Percentiles rank a stretch among this genome's conserved stretches.
Conservation (phyloP, 1,140 invertebrate genomes). For the Pollicipes pollicipes region DNA sequence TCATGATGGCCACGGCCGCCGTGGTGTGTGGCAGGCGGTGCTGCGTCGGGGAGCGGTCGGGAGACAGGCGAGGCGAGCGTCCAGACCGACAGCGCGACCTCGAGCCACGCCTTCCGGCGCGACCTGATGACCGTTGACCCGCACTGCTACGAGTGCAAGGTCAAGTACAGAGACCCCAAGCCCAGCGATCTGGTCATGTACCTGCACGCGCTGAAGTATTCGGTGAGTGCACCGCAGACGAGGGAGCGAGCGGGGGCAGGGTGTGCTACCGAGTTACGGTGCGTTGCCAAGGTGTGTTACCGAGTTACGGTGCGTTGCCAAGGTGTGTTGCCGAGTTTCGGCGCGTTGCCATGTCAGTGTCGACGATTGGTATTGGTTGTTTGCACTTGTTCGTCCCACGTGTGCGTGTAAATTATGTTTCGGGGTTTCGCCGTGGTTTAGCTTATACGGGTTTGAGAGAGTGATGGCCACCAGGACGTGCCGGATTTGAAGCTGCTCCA, state of each 20-base stretch:
- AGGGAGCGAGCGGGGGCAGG: neutral
- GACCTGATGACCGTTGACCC: constrained; percentile 59
- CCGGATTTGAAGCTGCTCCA: too few relatives aligned
- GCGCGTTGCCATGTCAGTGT: too few relatives aligned
- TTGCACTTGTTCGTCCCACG: too few relatives aligned
- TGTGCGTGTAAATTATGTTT: too few relatives aligned
- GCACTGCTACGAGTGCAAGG: constrained; percentile 82
- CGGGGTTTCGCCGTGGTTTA: too few relatives aligned
- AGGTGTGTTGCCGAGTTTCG: neutral
- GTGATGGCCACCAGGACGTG: too few relatives aligned
- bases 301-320: neutral
- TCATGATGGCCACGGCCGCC: too few relatives aligned
- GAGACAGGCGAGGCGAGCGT: constrained; percentile 1
- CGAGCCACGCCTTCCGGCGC: constrained; percentile 37
- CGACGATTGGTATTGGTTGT: too few relatives aligned
- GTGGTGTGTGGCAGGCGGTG: too few relatives aligned
- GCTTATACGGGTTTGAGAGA: too few relatives aligned
- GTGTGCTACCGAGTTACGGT: neutral
- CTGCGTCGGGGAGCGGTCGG: neutral
- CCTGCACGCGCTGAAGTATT: constrained; percentile 82
- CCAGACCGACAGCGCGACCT: neutral
- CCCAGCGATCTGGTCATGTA: constrained; percentile 85
- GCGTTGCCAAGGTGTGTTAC: neutral
- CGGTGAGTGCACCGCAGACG: constrained; percentile 29
- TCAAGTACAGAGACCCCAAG: constrained; percentile 72